A percentile compares a stretch with the other conserved stretches of the same genome.
These are phyloP conservation scores for Magallana ariakensis DNA, from an alignment of 1,140 invertebrate species.

Conservation along the genomic window DNA sequence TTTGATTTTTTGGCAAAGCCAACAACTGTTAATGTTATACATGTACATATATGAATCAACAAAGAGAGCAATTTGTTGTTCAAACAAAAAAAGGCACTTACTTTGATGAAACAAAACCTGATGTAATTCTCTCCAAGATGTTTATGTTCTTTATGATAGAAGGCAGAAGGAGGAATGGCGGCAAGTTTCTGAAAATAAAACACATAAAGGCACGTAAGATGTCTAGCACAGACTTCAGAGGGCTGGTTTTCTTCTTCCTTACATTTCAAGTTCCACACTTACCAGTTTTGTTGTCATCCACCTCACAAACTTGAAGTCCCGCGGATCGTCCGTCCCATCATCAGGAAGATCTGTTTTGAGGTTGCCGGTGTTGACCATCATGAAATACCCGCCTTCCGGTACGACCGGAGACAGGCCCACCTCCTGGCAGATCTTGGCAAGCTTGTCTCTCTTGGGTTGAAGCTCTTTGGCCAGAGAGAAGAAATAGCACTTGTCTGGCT, in stretches of 20 bases:
- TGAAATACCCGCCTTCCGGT: slow-evolving; percentile 98
- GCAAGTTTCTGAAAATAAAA: slow-evolving; percentile 85
- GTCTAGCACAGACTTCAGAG: neutral
- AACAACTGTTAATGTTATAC: no score
- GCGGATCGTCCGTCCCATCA: slow-evolving; percentile 79
- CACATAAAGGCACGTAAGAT: neutral
- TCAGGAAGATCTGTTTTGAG: slow-evolving; percentile 70
- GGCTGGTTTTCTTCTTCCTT: neutral
- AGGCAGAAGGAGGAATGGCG: slow-evolving; percentile 95
- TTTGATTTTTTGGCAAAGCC: no score
- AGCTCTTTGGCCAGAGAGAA: slow-evolving; percentile 88
- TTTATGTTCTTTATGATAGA: slow-evolving; percentile 92
- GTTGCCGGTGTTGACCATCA: slow-evolving; percentile 92
- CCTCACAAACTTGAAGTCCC: slow-evolving; percentile 95
- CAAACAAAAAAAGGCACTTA: slow-evolving; percentile 51
- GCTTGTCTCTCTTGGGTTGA: slow-evolving; percentile 89
- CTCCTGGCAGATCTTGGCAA: slow-evolving; percentile 88
- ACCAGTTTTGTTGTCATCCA: slow-evolving; percentile 95
- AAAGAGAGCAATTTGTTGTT: neutral
- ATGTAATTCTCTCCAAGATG: slow-evolving; percentile 92
- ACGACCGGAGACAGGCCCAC: slow-evolving; percentile 94
- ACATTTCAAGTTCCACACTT: neutral
- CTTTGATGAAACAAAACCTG: slow-evolving; percentile 95
- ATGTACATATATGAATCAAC: no score
- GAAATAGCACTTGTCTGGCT: slow-evolving; percentile 92